Evolutionary conservation across 2,888 invertebrate genomes (phyloP).

Genomic region (Drosophila anomalata): DNA sequence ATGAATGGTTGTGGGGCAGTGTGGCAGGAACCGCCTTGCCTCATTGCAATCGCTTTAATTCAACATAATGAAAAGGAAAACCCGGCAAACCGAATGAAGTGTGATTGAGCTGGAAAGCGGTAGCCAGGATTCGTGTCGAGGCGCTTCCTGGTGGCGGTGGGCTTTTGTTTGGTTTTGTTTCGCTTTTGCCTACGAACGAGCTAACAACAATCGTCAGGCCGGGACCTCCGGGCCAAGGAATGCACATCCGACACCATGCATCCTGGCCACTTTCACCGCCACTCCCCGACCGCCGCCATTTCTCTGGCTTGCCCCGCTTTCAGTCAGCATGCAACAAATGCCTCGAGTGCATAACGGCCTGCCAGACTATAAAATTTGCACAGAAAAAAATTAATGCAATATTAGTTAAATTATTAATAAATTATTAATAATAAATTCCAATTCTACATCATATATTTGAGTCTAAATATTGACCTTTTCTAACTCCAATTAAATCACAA

Average conservation of each 20-base stretch:
- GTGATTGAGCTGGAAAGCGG: slow-evolving; percentile 36
- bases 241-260: slow-evolving; percentile 66
- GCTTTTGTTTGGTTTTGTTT: slow-evolving; percentile 37
- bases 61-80: slow-evolving; percentile 56
- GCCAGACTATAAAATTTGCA: slow-evolving; percentile 33
- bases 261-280: slow-evolving; percentile 45
- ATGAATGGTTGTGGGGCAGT: slow-evolving; percentile 50
- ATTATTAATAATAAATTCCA: background rate
- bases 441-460: background rate
- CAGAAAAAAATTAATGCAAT: background rate
- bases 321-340: slow-evolving; percentile 70
- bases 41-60: slow-evolving; percentile 52
- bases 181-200: slow-evolving; percentile 32
- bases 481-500: no score
- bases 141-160: slow-evolving; percentile 18
- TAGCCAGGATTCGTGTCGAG: background rate
- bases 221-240: slow-evolving; percentile 47
- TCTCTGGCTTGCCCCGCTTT: slow-evolving; percentile 17
- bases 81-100: slow-evolving; percentile 43
- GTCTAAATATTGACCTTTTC: no score
- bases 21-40: background rate
- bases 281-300: slow-evolving; percentile 5
- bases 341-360: slow-evolving; percentile 71
- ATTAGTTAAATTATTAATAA: background rate
- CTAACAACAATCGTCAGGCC: slow-evolving; percentile 50